Evolutionary conservation across 2,113 vertebrate species (phyloP), one percentile per base, ranked within the genome.

Genomic region (Dolichallabes microphthalmus): DNA sequence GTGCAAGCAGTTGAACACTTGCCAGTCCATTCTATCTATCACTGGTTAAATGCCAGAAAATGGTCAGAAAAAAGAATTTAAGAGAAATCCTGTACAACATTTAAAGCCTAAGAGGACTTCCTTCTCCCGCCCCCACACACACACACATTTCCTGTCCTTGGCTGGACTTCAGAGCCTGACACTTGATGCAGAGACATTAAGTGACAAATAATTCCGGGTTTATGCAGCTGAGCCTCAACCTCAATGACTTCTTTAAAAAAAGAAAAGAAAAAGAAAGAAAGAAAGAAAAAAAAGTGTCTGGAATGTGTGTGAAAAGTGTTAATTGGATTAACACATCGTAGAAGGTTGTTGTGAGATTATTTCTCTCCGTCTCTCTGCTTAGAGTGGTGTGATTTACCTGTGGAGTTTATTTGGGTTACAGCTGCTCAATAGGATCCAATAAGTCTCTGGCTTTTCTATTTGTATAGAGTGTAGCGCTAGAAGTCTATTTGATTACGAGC

Each of bases 51-150:
- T 52, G 77, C 55, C 84, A 85, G 35, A 68, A 85, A 80, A 45
- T 53, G 32, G 6, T 12, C 8, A 19, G 35, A n/a, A 22, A 85
- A 50, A 69, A 85, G 60, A 30, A 14, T 27, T 13, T 30, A 69
- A 69, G 53, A 85, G 76, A 80, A 81, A 85, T 85, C 84, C 84
- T 85, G 84, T 85, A 35, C 76, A 85, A 71, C 63, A 77, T 80
- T 77, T 85, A 85, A 71, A 85, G 64, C 35, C 63, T 85, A 39
- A 73, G 35, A 8, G 55, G 66, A 73, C 77, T 61, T 80, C 77
- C 84, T 80, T 39, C 35, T 25, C 45, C 3, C 3, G n/a, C 32
- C 32, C 32, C 32, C 32, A 1, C 32, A 1, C 50, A 58, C 9
- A 2, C 39, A 68, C 61, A 10, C 64, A 74, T 73, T 86, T 86